A percentile compares a stretch with the other conserved stretches of the same genome.
These are phyloP conservation scores for Brenthis ino DNA, from an alignment of 2,888 invertebrate species.

Conservation along the genomic window DNA sequence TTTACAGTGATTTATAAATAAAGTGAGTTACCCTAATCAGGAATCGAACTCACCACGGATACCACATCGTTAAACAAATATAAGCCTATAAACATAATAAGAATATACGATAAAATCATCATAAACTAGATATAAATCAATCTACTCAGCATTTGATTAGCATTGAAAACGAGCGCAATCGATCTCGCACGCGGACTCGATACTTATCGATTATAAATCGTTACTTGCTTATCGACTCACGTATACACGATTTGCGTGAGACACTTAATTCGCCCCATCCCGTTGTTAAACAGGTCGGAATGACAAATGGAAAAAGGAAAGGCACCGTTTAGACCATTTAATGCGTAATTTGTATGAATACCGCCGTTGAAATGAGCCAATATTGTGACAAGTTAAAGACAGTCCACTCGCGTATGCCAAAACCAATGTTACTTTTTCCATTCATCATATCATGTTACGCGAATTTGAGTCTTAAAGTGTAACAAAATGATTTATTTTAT, in stretches of 20 bases:
- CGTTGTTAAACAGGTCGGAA: constrained; percentile 68
- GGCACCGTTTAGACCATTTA: constrained; percentile 63
- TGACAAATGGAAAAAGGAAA: constrained; percentile 78
- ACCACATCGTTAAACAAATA: background rate
- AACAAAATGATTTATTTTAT: constrained; percentile 1
- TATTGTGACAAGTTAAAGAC: constrained; percentile 56
- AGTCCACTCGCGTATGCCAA: constrained; percentile 61
- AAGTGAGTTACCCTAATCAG: too few species aligned
- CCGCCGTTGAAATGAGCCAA: constrained; percentile 64
- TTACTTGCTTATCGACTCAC: constrained; percentile 51
- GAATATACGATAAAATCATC: constrained; percentile 21
- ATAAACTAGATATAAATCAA: constrained; percentile 32
- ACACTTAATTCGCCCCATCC: constrained; percentile 66
- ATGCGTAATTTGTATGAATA: constrained; percentile 71
- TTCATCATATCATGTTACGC: constrained; percentile 9
- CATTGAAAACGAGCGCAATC: constrained; percentile 41
- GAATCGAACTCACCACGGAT: too few species aligned
- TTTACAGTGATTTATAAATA: too few species aligned
- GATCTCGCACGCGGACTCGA: constrained; percentile 48
- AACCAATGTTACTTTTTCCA: constrained; percentile 42
- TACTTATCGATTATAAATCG: constrained; percentile 48
- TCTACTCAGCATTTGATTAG: constrained; percentile 32
- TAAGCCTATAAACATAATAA: background rate
- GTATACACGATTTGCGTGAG: constrained; percentile 64
- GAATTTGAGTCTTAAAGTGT: constrained; percentile 15